phyloP scores from a whole-genome alignment of 1,140 invertebrate genomes.

The Pachyrhynchus sulphureomaculatus region DNA sequence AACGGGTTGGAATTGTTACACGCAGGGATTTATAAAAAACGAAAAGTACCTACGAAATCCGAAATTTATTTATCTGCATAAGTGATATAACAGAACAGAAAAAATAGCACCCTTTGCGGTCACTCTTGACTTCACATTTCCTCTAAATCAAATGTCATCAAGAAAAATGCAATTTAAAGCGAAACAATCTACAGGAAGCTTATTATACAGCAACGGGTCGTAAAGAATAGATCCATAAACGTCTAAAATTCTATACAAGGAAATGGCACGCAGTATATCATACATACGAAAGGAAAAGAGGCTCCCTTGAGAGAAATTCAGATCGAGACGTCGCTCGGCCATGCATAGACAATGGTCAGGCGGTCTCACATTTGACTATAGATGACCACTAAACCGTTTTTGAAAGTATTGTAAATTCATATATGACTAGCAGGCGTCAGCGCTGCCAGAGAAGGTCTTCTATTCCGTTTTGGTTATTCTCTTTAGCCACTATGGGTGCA shows the following conservation, averaged over 20 bases:
- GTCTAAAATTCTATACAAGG: conserved; percentile 46
- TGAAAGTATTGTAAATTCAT: conserved; percentile 47
- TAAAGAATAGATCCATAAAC: conserved; percentile 40
- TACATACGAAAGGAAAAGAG: conserved; percentile 45
- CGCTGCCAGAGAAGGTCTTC: conserved; percentile 36
- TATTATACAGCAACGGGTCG: conserved; percentile 19
- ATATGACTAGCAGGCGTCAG: conserved; percentile 38
- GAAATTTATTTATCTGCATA: too few species aligned
- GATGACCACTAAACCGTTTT: conserved; percentile 49
- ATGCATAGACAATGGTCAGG: conserved; percentile 47
- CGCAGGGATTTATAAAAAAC: too few species aligned
- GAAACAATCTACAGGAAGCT: conserved; percentile 16
- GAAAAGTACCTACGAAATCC: too few species aligned
- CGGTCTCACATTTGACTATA: conserved; percentile 48
- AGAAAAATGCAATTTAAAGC: conserved; percentile 29
- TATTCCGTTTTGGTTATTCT: conserved; percentile 22
- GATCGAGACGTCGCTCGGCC: conserved; percentile 43
- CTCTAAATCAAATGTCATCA: conserved; percentile 16
- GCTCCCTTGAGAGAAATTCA: conserved; percentile 44
- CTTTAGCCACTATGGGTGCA: not conserved
- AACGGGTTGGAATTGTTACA: too few species aligned
- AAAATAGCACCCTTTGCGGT: too few species aligned
- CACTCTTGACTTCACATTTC: not conserved
- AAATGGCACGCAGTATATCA: conserved; percentile 46
- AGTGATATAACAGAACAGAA: too few species aligned